Base-by-base conservation (phyloP, 2,113 vertebrate species). In the Poicephalus gulielmi region DNA sequence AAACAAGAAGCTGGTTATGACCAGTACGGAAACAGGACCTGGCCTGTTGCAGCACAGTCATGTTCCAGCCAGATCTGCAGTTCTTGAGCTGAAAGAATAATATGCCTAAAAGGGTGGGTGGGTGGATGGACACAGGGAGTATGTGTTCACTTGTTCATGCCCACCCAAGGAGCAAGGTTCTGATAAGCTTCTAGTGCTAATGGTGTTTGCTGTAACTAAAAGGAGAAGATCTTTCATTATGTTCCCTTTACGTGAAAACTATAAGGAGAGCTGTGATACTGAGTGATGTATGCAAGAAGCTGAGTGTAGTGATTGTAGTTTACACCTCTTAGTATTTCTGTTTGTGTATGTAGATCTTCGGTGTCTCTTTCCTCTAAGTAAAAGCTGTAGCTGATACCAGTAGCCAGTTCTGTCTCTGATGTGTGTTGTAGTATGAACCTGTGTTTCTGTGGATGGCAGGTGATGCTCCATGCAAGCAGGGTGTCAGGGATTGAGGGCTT, bases 1-100 rank as follows among this genome's bases (percentile, higher is more conserved):
- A 85, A 91, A 95, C 80, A 93, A 14, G 37, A 41, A 74, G 80
- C 94, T 91, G 91, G 88, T 64, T 68, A 2, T 27, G 75, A 47
- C 84, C 84, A 59, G 94, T 7, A 10, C 8, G 52, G 80, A 35
- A 71, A 59, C 80, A 88, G 70, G 64, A 84, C 83, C 52, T 31
- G 46, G 37, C 64, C 88, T 28, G 59, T 24, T 10, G 64, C 69
- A 43, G 88, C 17, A 13, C 39, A 77, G 28, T 67, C 91, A 5
- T 1, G 25, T 91, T 85, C 75, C 57, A 63, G 66, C 80, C 75
- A 27, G 91, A 69, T 20, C 73, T 69, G 73, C 31, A 31, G 43
- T 9, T 66, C 55, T 18, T 30, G 55, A 62, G 53, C 62, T 69
- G 23, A 11, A 28, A 43, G 67, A 75, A 17, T 13, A 7, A 7